A percentile compares a stretch with the other conserved stretches of the same genome.
phyloP scores from a whole-genome alignment of 1,140 invertebrate genomes.

The Conopomorpha cramerella region DNA sequence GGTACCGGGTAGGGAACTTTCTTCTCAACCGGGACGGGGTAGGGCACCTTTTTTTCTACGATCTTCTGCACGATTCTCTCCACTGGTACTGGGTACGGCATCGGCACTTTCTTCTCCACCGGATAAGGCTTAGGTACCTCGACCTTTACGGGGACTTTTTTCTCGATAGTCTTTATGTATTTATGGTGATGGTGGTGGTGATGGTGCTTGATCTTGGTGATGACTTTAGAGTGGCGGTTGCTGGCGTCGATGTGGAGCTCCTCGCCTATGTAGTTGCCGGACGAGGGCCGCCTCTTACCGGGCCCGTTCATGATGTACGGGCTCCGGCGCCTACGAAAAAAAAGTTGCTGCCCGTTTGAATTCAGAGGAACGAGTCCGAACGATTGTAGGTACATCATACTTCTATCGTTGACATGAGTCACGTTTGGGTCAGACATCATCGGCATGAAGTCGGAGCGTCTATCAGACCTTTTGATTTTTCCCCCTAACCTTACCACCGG shows the following conservation, averaged over 20 bases:
- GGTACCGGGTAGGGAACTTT: slow-evolving; percentile 67
- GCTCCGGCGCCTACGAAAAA: too few relatives aligned
- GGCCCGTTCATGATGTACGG: slow-evolving; percentile 26
- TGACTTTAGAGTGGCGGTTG: slow-evolving; percentile 17
- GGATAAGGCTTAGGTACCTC: slow-evolving; percentile 60
- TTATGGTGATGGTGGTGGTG: slow-evolving; percentile 67
- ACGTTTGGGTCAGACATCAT: background rate
- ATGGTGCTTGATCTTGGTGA: slow-evolving; percentile 64
- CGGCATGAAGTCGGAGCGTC: slow-evolving; percentile 2
- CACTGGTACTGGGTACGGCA: slow-evolving; percentile 59
- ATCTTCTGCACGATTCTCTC: slow-evolving; percentile 68
- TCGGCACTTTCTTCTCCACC: slow-evolving; percentile 66
- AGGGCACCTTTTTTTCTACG: slow-evolving; percentile 67
- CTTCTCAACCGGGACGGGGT: slow-evolving; percentile 66
- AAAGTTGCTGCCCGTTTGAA: too few relatives aligned
- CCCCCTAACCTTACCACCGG: slow-evolving; percentile 1
- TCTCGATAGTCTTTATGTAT: slow-evolving; percentile 63
- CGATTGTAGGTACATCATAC: slow-evolving; percentile 16
- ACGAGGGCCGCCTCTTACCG: slow-evolving; percentile 17
- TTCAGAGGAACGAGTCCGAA: slow-evolving; percentile 36
- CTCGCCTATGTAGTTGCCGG: slow-evolving; percentile 9
- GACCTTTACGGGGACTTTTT: slow-evolving; percentile 51
- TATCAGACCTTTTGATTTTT: slow-evolving; percentile 28
- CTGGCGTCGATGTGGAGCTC: slow-evolving; percentile 24
- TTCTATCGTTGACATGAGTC: too few relatives aligned